Percentiles rank a stretch among this genome's conserved stretches.
Evolutionary conservation across 2,797 vertebrate species (phyloP).

Genomic region (Nasua narica): DNA sequence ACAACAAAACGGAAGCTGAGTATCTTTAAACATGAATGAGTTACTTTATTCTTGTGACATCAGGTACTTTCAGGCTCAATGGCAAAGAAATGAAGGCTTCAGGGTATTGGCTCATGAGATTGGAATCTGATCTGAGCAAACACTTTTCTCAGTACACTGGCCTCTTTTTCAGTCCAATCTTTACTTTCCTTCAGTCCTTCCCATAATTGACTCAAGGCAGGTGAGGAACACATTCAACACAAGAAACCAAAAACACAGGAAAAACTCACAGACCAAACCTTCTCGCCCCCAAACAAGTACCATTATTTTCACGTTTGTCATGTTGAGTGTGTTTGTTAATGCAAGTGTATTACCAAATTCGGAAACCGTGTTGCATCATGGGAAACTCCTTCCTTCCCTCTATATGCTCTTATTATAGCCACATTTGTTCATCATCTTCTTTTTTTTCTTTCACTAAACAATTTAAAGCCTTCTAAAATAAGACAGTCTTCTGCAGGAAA

Average conservation of each 20-base stretch:
- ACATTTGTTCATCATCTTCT: neutral
- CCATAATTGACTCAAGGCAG: neutral
- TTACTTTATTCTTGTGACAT: neutral
- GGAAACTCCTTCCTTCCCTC: neutral
- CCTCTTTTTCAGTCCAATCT: neutral
- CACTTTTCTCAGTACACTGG: neutral
- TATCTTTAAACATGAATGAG: neutral
- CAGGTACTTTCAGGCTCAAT: neutral
- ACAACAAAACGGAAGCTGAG: neutral
- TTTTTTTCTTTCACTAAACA: neutral
- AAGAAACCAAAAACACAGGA: neutral
- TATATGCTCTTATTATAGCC: neutral
- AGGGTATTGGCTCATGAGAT: neutral
- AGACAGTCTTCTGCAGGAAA: neutral
- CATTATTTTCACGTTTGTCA: neutral
- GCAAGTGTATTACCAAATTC: neutral
- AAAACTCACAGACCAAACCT: neutral
- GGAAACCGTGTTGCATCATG: neutral
- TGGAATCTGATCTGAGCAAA: neutral
- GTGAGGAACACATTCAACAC: neutral
- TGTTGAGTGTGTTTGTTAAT: neutral
- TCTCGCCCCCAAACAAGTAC: neutral
- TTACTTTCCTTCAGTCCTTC: neutral
- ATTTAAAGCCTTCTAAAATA: neutral
- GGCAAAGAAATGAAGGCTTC: neutral